phyloP scores from a whole-genome alignment of 2,113 vertebrate genomes.

The Megaleporinus macrocephalus region DNA sequence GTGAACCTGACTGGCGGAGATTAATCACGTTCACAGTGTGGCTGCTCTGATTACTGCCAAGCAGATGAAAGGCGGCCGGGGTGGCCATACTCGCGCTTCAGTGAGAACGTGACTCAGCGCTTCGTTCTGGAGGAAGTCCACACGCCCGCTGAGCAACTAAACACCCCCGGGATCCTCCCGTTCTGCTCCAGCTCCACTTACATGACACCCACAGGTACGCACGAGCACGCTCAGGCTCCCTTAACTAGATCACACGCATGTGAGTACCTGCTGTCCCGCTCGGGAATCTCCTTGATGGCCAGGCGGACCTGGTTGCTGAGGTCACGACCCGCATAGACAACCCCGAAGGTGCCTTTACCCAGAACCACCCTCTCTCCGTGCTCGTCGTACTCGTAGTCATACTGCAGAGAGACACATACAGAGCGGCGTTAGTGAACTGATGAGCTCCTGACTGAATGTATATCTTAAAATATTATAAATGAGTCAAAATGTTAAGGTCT shows the following conservation, averaged over 20 bases:
- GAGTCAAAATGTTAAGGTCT: too few species aligned
- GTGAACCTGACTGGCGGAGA: neutral
- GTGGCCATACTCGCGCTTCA: neutral
- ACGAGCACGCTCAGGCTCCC: neutral
- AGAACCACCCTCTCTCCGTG: conserved; percentile 91
- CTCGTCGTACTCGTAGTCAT: conserved; percentile 97
- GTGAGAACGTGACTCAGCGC: neutral
- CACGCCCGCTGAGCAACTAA: neutral
- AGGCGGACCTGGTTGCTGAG: conserved; percentile 98
- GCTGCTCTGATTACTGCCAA: neutral
- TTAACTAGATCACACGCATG: neutral
- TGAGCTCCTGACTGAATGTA: too few species aligned
- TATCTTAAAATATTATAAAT: too few species aligned
- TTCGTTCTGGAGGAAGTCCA: neutral
- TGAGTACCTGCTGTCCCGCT: conserved; percentile 93
- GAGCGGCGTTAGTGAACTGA: neutral
- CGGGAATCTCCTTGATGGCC: conserved; percentile 98
- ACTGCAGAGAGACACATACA: conserved; percentile 72
- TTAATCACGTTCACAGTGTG: neutral
- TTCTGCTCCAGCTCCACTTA: neutral
- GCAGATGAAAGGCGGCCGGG: neutral
- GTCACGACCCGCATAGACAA: conserved; percentile 96
- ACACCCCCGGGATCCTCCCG: neutral
- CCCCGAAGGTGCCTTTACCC: conserved; percentile 95
- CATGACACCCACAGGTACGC: neutral